phyloP scores from a whole-genome alignment of 2,888 invertebrate species.

The Cheilosia vernalis region DNA sequence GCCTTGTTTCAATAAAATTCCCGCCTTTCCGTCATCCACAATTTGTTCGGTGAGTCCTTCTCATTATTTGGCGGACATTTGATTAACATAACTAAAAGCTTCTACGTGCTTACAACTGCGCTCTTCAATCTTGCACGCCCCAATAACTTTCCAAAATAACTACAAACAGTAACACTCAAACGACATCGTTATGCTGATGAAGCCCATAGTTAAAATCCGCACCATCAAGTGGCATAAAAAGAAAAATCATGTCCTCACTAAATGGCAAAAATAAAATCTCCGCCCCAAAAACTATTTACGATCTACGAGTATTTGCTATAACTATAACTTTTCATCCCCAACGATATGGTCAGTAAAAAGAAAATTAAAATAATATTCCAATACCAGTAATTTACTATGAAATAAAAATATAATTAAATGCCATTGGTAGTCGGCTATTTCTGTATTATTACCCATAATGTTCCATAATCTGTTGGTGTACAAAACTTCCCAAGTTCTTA shows the following conservation, averaged over 20 bases:
- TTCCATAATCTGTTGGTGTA: conserved; percentile 56
- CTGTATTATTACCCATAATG: conserved; percentile 53
- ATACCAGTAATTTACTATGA: conserved; percentile 37
- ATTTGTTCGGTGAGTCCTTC: too few species aligned
- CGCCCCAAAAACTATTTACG: conserved; percentile 29
- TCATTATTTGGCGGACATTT: too few species aligned
- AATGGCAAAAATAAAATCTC: conserved; percentile 11
- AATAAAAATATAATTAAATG: conserved; percentile 66
- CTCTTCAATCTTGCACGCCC: too few species aligned
- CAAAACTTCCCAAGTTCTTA: conserved; percentile 26
- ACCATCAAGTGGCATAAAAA: too few species aligned
- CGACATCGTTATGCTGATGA: too few species aligned
- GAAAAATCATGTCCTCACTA: background rate
- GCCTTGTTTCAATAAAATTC: too few species aligned
- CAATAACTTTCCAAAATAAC: too few species aligned
- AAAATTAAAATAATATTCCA: conserved; percentile 48
- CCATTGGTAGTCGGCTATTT: conserved; percentile 14
- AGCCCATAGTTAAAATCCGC: too few species aligned
- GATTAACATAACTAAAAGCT: too few species aligned
- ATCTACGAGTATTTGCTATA: background rate
- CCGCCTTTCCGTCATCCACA: too few species aligned
- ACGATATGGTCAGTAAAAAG: conserved; percentile 47
- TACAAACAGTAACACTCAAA: too few species aligned
- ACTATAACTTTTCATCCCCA: conserved; percentile 26
- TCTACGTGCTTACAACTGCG: too few species aligned